Evolutionary conservation across 2,888 invertebrate species (phyloP).

Genomic region (Eupelmus urozonus): DNA sequence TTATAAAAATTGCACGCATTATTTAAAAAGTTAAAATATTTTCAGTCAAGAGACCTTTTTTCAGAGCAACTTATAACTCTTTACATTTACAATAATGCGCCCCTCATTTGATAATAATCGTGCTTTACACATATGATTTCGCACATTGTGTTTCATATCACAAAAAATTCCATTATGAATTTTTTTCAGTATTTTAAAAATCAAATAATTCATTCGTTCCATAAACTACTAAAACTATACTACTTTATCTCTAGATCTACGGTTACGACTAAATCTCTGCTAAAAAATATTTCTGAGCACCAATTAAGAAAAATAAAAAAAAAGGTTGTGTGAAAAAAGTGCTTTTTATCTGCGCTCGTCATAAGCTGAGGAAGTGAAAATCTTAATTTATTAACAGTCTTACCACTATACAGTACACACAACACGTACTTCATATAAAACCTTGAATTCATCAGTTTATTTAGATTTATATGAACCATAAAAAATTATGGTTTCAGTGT

Average conservation of each 20-base stretch:
- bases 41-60: slow-evolving; percentile 11
- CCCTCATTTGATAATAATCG: slow-evolving; percentile 21
- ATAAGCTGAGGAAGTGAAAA: slow-evolving; percentile 48
- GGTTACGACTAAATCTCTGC: slow-evolving; percentile 45
- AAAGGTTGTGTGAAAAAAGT: slow-evolving; percentile 33
- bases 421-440: slow-evolving; percentile 69
- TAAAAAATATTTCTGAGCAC: slow-evolving; percentile 39
- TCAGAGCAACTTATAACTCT: slow-evolving; percentile 14
- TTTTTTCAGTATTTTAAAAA: slow-evolving; percentile 17
- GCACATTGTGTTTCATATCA: slow-evolving; percentile 31
- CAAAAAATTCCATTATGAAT: slow-evolving; percentile 30
- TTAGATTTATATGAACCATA: slow-evolving; percentile 65
- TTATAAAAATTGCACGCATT: slow-evolving; percentile 28
- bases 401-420: slow-evolving; percentile 61
- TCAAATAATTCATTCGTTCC: slow-evolving; percentile 16
- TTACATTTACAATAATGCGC: slow-evolving; percentile 17
- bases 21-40: slow-evolving; percentile 13
- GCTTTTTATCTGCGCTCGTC: slow-evolving; percentile 42
- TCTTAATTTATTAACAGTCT: slow-evolving; percentile 60
- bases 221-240: slow-evolving; percentile 24
- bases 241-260: slow-evolving; percentile 2
- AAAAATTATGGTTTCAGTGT: slow-evolving; percentile 68
- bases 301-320: slow-evolving; percentile 45
- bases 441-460: slow-evolving; percentile 66
- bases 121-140: slow-evolving; percentile 28